These are phyloP conservation scores for Eupristina koningsbergeri DNA, from an alignment of 1,140 invertebrate species.

Conservation along the genomic window DNA sequence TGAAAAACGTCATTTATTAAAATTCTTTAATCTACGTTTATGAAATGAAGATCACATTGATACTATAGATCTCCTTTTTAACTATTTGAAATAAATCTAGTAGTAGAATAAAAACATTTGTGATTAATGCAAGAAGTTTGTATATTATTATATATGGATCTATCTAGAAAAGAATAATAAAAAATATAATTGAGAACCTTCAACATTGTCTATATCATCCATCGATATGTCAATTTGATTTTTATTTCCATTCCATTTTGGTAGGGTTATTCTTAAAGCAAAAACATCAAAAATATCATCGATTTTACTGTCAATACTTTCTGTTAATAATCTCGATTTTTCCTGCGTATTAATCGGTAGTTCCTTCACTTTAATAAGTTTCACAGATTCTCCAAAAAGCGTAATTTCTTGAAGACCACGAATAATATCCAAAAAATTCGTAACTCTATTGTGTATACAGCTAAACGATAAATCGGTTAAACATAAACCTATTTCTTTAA, in stretches of 20 bases:
- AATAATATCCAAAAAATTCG: slow-evolving; percentile 72
- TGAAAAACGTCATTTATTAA: too few relatives aligned
- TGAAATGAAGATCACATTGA: too few relatives aligned
- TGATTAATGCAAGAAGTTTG: too few relatives aligned
- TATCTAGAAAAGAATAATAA: background rate
- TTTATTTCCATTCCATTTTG: slow-evolving; percentile 62
- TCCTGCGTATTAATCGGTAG: slow-evolving; percentile 19
- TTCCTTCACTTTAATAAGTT: slow-evolving; percentile 70
- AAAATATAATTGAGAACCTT: slow-evolving; percentile 59
- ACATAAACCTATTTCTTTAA: slow-evolving; percentile 64
- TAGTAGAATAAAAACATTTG: too few relatives aligned
- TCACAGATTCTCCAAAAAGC: slow-evolving; percentile 73
- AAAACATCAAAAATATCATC: slow-evolving; percentile 76
- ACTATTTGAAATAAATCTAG: background rate
- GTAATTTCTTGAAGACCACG: slow-evolving; percentile 72
- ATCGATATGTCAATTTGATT: slow-evolving; percentile 69
- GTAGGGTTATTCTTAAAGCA: slow-evolving; percentile 69
- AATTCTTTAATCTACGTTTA: too few relatives aligned
- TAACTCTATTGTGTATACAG: slow-evolving; percentile 73
- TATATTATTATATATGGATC: background rate
- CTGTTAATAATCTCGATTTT: slow-evolving; percentile 57
- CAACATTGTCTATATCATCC: slow-evolving; percentile 59
- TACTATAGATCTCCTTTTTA: too few relatives aligned
- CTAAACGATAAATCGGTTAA: slow-evolving; percentile 70
- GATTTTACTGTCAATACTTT: slow-evolving; percentile 72